Percentiles rank a stretch among this genome's conserved stretches.
Conservation (phyloP, 2,797 vertebrate species). For the Coranthus polyacanthus region DNA sequence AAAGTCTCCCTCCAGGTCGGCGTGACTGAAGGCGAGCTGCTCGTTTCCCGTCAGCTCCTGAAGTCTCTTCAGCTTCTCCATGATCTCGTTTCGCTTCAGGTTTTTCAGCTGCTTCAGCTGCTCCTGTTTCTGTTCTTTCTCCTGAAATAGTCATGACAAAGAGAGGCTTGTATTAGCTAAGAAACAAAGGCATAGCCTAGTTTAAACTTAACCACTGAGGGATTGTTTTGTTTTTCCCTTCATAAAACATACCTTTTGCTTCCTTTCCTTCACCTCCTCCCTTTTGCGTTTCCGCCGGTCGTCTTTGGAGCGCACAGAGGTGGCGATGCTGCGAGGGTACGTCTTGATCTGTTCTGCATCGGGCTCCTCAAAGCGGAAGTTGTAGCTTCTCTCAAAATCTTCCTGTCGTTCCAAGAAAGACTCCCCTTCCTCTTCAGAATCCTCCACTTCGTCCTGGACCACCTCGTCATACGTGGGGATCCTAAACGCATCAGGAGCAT, state of each 20-base stretch:
- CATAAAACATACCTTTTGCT: constrained; percentile 81
- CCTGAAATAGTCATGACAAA: constrained; percentile 69
- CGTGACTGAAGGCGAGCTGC: constrained; percentile 82
- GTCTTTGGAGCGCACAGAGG: constrained; percentile 91
- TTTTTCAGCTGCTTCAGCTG: constrained; percentile 95
- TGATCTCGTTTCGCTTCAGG: constrained; percentile 90
- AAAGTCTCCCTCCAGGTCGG: constrained; percentile 89
- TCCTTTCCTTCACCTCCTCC: constrained; percentile 88
- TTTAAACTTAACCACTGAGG: rapidly evolving
- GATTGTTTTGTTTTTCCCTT: rapidly evolving
- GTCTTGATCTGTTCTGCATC: constrained; percentile 87
- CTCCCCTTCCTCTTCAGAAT: constrained; percentile 93
- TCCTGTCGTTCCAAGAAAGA: constrained; percentile 90
- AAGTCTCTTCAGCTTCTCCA: constrained; percentile 88
- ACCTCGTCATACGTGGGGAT: constrained; percentile 81
- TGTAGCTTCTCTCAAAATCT: constrained; percentile 92
- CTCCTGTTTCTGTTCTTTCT: constrained; percentile 89
- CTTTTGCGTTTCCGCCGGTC: constrained; percentile 89
- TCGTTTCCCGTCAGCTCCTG: constrained; percentile 88
- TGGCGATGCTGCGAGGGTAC: constrained; percentile 89
- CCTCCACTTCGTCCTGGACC: constrained; percentile 84
- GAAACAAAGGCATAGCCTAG: background rate
- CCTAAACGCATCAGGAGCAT: constrained; percentile 57
- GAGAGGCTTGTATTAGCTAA: background rate
- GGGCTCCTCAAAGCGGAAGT: constrained; percentile 94